A percentile compares a stretch with the other conserved stretches of the same genome.
Evolutionary conservation across 2,113 vertebrate genomes (phyloP).

Genomic region (Delphinapterus leucas): DNA sequence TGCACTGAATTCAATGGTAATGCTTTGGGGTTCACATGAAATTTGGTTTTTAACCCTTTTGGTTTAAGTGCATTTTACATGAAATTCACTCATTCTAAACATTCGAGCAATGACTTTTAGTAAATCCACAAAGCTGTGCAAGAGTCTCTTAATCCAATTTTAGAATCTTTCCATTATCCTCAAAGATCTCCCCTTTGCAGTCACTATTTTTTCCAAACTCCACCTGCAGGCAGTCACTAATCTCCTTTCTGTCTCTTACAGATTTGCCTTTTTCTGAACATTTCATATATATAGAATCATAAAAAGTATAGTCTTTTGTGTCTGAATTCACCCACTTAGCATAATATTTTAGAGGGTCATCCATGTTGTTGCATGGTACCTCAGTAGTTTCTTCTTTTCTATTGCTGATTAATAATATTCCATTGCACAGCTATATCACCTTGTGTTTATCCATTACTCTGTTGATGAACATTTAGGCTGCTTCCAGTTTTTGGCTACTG

Average conservation of each 20-base stretch:
- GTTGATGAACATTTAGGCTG: neutral
- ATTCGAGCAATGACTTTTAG: neutral
- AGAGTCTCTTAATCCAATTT: neutral
- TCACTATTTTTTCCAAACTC: neutral
- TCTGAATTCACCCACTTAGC: neutral
- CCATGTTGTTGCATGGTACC: neutral
- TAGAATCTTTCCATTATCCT: neutral
- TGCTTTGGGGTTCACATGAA: neutral
- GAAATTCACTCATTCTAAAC: neutral
- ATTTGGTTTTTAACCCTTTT: neutral
- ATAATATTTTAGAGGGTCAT: neutral
- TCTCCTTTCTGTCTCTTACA: neutral
- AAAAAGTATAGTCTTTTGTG: neutral
- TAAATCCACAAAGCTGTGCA: neutral
- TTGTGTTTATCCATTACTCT: neutral
- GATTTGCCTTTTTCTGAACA: neutral
- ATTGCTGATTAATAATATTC: neutral
- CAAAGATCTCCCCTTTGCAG: neutral
- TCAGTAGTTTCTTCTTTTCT: neutral
- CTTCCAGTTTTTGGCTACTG: neutral
- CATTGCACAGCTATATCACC: neutral
- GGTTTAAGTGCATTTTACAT: neutral
- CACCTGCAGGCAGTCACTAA: neutral
- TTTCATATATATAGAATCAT: neutral
- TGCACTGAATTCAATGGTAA: neutral